Evolutionary conservation across 2,113 vertebrate genomes (phyloP).

Genomic region (Polypterus bichir): DNA sequence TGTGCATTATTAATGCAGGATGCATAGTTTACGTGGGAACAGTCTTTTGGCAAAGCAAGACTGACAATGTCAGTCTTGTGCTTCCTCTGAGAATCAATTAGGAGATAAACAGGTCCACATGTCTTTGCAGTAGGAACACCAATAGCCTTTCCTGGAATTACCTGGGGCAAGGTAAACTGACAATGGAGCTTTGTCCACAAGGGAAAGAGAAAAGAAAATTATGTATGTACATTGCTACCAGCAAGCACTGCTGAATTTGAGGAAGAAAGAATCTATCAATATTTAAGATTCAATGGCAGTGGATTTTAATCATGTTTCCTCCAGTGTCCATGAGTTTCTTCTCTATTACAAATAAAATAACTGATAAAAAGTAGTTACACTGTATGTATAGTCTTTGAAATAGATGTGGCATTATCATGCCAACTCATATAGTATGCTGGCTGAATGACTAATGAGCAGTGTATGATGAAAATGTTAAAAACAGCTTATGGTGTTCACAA

Average conservation of each 20-base stretch:
- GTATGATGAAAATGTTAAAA: no score
- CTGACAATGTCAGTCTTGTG: constrained; percentile 47
- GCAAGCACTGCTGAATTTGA: constrained; percentile 24
- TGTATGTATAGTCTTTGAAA: no score
- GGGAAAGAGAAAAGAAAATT: constrained; percentile 42
- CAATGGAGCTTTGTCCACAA: constrained; percentile 38
- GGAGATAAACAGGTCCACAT: constrained; percentile 60
- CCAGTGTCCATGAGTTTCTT: not conserved
- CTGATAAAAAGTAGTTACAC: no score
- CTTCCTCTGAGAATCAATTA: constrained; percentile 73
- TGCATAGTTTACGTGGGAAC: constrained; percentile 37
- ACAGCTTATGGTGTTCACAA: no score
- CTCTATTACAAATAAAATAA: no score
- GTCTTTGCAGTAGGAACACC: constrained; percentile 43
- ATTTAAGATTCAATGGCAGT: constrained; percentile 11
- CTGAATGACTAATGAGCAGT: no score
- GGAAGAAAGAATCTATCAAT: constrained; percentile 11
- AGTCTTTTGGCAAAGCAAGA: constrained; percentile 43
- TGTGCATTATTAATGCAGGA: constrained; percentile 51
- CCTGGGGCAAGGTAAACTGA: constrained; percentile 60
- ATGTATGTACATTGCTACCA: constrained; percentile 29
- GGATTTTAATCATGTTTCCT: constrained; percentile 7
- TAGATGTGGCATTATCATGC: no score
- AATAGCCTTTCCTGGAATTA: constrained; percentile 53
- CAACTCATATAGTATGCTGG: no score